Evolutionary conservation across 2,888 invertebrate genomes (phyloP).

Genomic region (Formica aserva): DNA sequence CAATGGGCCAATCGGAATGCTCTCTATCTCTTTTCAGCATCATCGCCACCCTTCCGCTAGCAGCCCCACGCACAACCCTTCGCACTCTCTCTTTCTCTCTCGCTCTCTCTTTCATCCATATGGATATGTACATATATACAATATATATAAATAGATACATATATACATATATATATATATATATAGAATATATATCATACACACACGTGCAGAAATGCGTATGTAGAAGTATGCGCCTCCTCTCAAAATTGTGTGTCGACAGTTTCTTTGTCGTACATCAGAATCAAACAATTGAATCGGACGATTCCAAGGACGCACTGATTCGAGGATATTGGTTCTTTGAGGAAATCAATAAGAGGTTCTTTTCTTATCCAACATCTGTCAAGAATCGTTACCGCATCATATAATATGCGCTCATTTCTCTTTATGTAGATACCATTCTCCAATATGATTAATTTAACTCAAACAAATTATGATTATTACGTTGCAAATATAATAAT

Average conservation of each 20-base stretch:
- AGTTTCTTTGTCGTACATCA: conserved; percentile 28
- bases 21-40: conserved; percentile 82
- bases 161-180: not conserved
- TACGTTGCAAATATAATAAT: not conserved
- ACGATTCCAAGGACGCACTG: not conserved
- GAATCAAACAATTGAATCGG: conserved; percentile 41
- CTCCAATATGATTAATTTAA: not conserved
- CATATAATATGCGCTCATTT: not conserved
- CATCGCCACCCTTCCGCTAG: conserved; percentile 62
- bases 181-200: not conserved
- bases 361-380: not conserved
- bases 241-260: conserved; percentile 33
- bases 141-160: not conserved
- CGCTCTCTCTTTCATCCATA: not conserved
- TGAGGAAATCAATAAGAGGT: conserved; percentile 7
- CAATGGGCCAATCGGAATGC: conserved; percentile 86
- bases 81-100: conserved; percentile 36
- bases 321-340: not conserved
- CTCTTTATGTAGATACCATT: not conserved
- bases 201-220: not conserved
- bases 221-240: not conserved
- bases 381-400: not conserved
- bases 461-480: not conserved
- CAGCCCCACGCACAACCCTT: conserved; percentile 68
- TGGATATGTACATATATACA: not conserved